Conservation (phyloP, 2,888 invertebrate species). For the Eurytoma californica region DNA sequence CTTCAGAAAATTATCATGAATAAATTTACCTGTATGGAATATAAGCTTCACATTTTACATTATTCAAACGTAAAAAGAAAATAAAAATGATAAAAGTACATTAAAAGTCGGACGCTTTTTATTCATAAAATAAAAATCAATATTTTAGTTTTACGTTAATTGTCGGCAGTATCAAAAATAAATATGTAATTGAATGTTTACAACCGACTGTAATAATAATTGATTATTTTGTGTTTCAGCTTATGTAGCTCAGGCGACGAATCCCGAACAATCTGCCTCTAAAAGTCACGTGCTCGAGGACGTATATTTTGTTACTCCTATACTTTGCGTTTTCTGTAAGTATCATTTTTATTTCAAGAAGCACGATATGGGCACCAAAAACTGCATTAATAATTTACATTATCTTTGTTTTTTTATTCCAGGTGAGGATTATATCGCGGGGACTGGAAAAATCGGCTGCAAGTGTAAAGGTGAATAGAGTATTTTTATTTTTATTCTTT, state of each 20-base stretch:
- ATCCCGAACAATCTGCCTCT: slow-evolving; percentile 60
- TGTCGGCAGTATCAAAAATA: too few relatives aligned
- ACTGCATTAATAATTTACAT: slow-evolving; percentile 7
- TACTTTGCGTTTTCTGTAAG: slow-evolving; percentile 78
- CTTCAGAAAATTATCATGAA: too few relatives aligned
- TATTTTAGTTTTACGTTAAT: too few relatives aligned
- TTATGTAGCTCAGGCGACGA: slow-evolving; percentile 68
- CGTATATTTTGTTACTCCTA: slow-evolving; percentile 77
- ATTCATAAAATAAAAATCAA: too few relatives aligned
- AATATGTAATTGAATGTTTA: too few relatives aligned
- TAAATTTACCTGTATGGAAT: too few relatives aligned
- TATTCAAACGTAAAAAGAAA: too few relatives aligned
- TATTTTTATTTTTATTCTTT: slow-evolving; percentile 8
- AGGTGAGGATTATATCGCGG: slow-evolving; percentile 82
- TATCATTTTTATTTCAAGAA: slow-evolving; percentile 59
- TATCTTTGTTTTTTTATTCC: slow-evolving; percentile 60
- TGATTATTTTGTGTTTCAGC: slow-evolving; percentile 62
- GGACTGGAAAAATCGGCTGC: slow-evolving; percentile 78
- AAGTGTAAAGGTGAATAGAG: slow-evolving; percentile 79
- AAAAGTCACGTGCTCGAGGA: slow-evolving; percentile 75
- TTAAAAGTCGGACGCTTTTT: neutral
- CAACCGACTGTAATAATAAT: neutral
- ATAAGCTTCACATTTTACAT: too few relatives aligned
- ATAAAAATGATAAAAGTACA: neutral
- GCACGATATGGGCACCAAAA: slow-evolving; percentile 47